Conservation (phyloP, 2,797 vertebrate species). For the Pseudocheirus occidentalis region DNA sequence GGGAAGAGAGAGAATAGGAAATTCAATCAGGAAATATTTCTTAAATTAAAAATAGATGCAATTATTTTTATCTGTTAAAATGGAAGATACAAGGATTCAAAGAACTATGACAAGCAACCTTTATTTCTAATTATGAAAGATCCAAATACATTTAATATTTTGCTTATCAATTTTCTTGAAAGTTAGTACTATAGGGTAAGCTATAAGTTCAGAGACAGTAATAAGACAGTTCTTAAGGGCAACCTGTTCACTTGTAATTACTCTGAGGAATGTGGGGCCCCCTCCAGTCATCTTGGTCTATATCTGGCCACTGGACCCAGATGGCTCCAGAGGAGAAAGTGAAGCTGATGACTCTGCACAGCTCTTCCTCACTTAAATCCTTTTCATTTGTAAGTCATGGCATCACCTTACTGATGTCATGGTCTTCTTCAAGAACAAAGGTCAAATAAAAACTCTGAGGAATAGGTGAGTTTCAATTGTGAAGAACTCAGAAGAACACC, state of each 20-base stretch:
- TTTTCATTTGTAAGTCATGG: no score
- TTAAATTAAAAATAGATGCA: slow-evolving; percentile 41
- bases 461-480: background rate
- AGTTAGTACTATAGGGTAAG: slow-evolving; percentile 4
- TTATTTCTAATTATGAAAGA: slow-evolving; percentile 35
- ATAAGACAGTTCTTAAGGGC: background rate
- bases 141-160: slow-evolving; percentile 15
- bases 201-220: background rate
- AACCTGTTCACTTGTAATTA: slow-evolving; percentile 22
- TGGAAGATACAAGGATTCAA: slow-evolving; percentile 20
- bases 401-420: no score
- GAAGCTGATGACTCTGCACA: no score
- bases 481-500: slow-evolving; percentile 7
- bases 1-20: slow-evolving; percentile 71
- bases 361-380: no score
- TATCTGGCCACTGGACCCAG: no score
- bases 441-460: background rate
- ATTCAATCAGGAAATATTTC: slow-evolving; percentile 64
- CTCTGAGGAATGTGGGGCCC: background rate
- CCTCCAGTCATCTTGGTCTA: no score
- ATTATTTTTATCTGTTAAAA: slow-evolving; percentile 26
- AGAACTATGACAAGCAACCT: slow-evolving; percentile 17
- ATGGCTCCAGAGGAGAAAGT: no score
- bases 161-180: slow-evolving; percentile 24
- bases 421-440: no score